Percentiles rank a stretch among this genome's conserved stretches.
Evolutionary conservation across 2,113 vertebrate species (phyloP).

Genomic region (Glaucomys volans): DNA sequence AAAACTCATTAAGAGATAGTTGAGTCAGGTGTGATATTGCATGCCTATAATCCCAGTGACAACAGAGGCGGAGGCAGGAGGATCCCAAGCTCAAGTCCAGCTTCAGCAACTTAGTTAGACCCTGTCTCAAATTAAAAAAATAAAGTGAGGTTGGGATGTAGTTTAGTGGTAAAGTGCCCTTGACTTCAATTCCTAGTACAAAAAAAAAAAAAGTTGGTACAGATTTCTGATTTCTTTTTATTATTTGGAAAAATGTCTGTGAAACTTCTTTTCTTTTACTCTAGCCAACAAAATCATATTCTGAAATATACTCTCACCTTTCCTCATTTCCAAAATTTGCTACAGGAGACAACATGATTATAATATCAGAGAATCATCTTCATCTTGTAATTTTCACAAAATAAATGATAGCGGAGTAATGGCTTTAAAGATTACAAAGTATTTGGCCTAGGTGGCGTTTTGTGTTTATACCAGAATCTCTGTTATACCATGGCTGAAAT

Average conservation of each 20-base stretch:
- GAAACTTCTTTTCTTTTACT: not conserved
- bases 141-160: too few species aligned
- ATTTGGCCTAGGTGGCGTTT: not conserved
- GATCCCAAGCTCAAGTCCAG: too few species aligned
- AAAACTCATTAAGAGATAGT: not conserved
- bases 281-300: not conserved
- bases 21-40: not conserved
- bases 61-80: too few species aligned
- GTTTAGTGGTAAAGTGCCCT: too few species aligned
- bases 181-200: too few species aligned
- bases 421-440: not conserved
- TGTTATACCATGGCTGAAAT: not conserved
- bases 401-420: not conserved
- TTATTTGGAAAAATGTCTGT: not conserved
- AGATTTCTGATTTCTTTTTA: not conserved
- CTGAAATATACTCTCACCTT: not conserved
- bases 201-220: not conserved
- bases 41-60: too few species aligned
- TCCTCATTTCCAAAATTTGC: not conserved
- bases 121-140: too few species aligned
- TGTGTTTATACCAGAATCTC: conserved; percentile 4
- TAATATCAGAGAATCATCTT: not conserved
- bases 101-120: too few species aligned
- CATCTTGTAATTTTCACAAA: not conserved
- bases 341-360: not conserved